Evolutionary conservation across 35 echinoderm and acorn worm species (phyloP).

Genomic region (Holothuria glaberrima): DNA sequence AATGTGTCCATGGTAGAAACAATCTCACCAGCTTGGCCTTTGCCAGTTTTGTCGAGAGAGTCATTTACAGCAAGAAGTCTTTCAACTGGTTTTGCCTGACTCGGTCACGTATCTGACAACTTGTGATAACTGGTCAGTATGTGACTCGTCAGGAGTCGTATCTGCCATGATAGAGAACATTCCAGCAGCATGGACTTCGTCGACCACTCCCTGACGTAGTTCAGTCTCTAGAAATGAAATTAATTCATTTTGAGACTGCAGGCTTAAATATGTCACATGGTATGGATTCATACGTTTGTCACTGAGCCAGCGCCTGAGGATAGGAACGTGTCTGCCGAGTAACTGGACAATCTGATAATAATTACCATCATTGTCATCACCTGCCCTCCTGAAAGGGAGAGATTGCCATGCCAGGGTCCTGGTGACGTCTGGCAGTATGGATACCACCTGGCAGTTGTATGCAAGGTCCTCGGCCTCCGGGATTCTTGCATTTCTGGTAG

Average conservation of each 20-base stretch:
- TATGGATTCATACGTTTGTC: slow-evolving; percentile 20
- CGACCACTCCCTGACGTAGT: slow-evolving; percentile 18
- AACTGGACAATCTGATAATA: background rate
- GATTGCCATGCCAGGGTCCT: slow-evolving; percentile 44
- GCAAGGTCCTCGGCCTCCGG: background rate
- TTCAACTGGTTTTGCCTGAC: background rate
- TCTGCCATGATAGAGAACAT: slow-evolving; percentile 44
- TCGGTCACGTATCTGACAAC: slow-evolving; percentile 29
- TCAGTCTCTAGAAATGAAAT: slow-evolving; percentile 8
- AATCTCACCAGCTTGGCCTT: slow-evolving; percentile 14
- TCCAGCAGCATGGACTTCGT: slow-evolving; percentile 6
- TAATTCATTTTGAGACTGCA: slow-evolving; percentile 48
- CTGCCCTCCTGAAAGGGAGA: background rate
- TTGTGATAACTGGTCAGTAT: slow-evolving; percentile 1
- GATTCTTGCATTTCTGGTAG: slow-evolving; percentile 1
- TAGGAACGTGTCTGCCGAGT: background rate
- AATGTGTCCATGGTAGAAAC: background rate
- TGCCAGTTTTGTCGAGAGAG: slow-evolving; percentile 28
- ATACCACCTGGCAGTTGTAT: slow-evolving; percentile 20
- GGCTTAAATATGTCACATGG: slow-evolving; percentile 30
- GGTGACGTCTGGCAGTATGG: slow-evolving; percentile 37
- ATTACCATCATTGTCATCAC: slow-evolving; percentile 19
- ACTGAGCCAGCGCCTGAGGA: background rate
- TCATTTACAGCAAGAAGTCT: background rate
- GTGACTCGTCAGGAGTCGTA: slow-evolving; percentile 38